Conservation (phyloP, 1,140 invertebrate genomes). For the Drosophila subobscura region DNA sequence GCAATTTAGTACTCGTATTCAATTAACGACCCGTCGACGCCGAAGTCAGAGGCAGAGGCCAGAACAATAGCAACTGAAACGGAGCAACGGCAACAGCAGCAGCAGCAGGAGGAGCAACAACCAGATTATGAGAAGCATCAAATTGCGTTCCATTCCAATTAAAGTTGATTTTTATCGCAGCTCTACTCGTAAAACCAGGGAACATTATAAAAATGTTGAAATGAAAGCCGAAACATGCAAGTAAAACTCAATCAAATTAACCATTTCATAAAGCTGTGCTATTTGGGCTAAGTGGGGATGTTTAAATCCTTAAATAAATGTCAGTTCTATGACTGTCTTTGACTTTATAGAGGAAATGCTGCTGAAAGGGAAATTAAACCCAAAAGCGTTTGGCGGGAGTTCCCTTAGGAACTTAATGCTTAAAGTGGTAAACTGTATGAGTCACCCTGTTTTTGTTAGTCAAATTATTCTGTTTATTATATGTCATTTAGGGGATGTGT, state of each 20-base stretch:
- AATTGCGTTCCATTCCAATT: conserved; percentile 41
- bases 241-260: conserved; percentile 11
- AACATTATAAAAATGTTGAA: conserved; percentile 21
- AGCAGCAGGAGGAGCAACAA: conserved; percentile 4
- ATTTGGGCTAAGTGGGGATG: conserved; percentile 8
- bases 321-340: no score
- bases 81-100: conserved; percentile 17
- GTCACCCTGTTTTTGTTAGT: no score
- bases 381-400: no score
- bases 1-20: conserved; percentile 45
- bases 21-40: conserved; percentile 43
- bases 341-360: no score
- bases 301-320: no score
- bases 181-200: conserved; percentile 16
- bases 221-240: conserved; percentile 8
- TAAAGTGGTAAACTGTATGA: no score
- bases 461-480: no score
- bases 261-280: conserved; percentile 3
- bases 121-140: conserved; percentile 39
- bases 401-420: no score
- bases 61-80: conserved; percentile 21
- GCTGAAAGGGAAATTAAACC: no score
- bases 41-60: conserved; percentile 1
- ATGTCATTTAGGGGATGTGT: no score
- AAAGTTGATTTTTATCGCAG: conserved; percentile 37